A percentile compares a stretch with the other conserved stretches of the same genome.
Evolutionary conservation across 2,797 vertebrate genomes (phyloP).

Genomic region (Molossus alvarezi): DNA sequence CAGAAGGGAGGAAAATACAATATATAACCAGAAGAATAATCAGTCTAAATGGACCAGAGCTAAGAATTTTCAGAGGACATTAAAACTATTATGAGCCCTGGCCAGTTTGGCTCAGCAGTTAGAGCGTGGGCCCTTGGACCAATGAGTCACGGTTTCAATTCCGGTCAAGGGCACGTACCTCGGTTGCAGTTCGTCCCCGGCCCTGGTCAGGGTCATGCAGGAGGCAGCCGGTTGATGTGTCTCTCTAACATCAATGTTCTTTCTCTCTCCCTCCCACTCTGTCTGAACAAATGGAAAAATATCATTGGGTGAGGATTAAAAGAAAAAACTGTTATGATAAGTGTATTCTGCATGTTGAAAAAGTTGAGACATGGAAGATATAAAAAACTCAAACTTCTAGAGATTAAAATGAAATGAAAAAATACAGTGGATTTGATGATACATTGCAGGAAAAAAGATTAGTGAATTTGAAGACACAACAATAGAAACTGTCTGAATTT

Average conservation of each 20-base stretch:
- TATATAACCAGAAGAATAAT: not conserved
- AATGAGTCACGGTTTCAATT: no score
- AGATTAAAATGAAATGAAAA: slow-evolving; percentile 62
- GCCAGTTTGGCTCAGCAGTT: no score
- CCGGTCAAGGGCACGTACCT: no score
- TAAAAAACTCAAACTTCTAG: slow-evolving; percentile 15
- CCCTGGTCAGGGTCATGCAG: no score
- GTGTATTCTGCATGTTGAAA: not conserved
- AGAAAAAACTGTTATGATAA: not conserved
- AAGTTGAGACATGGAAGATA: not conserved
- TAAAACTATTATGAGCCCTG: not conserved
- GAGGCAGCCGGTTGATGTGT: no score
- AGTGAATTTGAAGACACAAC: not conserved
- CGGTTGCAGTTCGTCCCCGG: no score
- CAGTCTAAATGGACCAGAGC: not conserved
- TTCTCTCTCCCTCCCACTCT: no score
- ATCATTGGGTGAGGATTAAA: no score
- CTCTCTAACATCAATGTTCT: no score
- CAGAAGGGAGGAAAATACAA: not conserved
- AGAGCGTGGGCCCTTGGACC: no score
- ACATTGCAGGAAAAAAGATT: not conserved
- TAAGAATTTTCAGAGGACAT: not conserved
- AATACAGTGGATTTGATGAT: not conserved
- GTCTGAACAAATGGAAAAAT: no score
- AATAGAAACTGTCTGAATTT: not conserved